A percentile compares a stretch with the other conserved stretches of the same genome.
phyloP scores from a whole-genome alignment of 2,113 vertebrate genomes.

The Hystrix brachyura region DNA sequence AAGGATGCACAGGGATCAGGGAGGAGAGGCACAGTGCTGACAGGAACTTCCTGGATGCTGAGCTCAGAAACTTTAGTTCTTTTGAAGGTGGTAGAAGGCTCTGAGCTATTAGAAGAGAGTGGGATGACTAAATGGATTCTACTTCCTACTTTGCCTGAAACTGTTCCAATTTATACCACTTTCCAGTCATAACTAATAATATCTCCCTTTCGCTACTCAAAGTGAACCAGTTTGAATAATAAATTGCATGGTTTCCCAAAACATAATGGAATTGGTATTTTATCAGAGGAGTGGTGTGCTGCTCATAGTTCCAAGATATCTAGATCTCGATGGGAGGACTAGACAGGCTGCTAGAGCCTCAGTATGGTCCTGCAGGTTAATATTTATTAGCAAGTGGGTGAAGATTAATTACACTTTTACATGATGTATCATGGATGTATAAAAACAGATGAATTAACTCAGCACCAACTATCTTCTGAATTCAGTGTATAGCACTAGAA shows the following conservation, averaged over 20 bases:
- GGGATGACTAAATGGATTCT: neutral
- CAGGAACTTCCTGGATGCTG: neutral
- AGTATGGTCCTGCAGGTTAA: neutral
- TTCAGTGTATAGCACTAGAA: neutral
- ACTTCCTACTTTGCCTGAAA: neutral
- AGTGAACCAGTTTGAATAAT: neutral
- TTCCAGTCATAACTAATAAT: neutral
- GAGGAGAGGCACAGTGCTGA: neutral
- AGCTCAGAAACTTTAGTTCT: neutral
- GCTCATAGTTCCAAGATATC: too few species aligned
- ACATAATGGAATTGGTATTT: neutral
- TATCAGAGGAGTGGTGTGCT: neutral
- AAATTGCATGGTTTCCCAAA: neutral
- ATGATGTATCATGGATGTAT: neutral
- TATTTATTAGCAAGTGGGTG: neutral
- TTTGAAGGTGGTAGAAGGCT: neutral
- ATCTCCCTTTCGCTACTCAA: neutral
- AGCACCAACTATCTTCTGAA: neutral
- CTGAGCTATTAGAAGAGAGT: neutral
- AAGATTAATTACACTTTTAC: neutral
- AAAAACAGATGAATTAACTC: conserved; percentile 21
- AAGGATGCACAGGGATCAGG: neutral
- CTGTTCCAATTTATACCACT: neutral
- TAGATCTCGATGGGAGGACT: neutral
- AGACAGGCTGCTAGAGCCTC: neutral